phyloP scores from a whole-genome alignment of 2,888 invertebrate genomes.

The Sceliomorpha sp. region DNA sequence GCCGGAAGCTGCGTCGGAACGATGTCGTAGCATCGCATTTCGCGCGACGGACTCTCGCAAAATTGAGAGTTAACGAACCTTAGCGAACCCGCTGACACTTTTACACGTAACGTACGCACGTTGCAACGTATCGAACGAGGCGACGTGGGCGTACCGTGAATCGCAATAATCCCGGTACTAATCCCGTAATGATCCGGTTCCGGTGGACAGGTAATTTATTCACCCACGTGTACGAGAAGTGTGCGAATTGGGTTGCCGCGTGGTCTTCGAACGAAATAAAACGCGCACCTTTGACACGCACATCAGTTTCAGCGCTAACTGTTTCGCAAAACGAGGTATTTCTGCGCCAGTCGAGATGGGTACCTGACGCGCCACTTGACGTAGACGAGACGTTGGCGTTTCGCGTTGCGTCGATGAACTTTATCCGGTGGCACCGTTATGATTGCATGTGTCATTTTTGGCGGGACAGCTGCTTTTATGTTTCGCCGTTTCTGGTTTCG shows the following conservation, averaged over 20 bases:
- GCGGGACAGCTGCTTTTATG: too few species aligned
- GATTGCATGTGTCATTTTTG: too few species aligned
- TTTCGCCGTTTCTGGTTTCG: too few species aligned
- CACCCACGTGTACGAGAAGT: conserved; percentile 55
- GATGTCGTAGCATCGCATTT: conserved; percentile 16
- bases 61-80: conserved; percentile 76
- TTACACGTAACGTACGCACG: conserved; percentile 24
- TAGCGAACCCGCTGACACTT: conserved; percentile 63
- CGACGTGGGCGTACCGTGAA: conserved; percentile 47
- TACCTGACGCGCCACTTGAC: neutral
- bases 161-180: conserved; percentile 37
- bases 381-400: neutral
- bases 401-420: neutral
- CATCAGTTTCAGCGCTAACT: neutral
- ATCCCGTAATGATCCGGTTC: conserved; percentile 54
- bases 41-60: conserved; percentile 59
- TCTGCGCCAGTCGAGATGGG: neutral
- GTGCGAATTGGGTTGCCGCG: conserved; percentile 10
- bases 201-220: conserved; percentile 72
- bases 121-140: too few species aligned
- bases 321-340: neutral
- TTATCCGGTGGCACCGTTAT: too few species aligned
- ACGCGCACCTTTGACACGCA: conserved; percentile 8
- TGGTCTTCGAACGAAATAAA: conserved; percentile 2
- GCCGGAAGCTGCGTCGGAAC: conserved; percentile 18